Evolutionary conservation across 2,888 invertebrate genomes (phyloP).

Genomic region (Muschampia plurimacula): DNA sequence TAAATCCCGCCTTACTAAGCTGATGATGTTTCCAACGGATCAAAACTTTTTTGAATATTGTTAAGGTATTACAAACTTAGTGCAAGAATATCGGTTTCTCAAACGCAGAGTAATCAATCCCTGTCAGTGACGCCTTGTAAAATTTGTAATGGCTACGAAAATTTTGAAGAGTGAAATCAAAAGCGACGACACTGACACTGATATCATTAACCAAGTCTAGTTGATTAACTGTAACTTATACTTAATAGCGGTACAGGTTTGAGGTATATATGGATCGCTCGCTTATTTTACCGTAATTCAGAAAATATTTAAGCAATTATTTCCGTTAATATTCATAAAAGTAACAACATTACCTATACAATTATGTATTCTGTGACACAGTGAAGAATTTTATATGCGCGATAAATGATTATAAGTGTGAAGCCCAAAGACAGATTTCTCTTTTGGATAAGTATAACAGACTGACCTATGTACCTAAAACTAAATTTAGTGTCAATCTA

Average conservation of each 20-base stretch:
- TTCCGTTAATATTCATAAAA: neutral
- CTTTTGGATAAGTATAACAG: neutral
- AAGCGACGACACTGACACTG: neutral
- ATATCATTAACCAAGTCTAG: neutral
- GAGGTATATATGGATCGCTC: neutral
- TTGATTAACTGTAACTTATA: neutral
- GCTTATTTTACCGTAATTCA: neutral
- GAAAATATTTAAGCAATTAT: too few species aligned
- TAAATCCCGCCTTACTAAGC: constrained; percentile 50
- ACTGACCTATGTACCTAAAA: neutral
- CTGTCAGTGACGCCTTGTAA: constrained; percentile 18
- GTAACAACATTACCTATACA: too few species aligned
- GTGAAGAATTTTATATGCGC: too few species aligned
- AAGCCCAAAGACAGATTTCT: too few species aligned
- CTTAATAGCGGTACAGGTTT: neutral
- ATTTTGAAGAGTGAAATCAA: constrained; percentile 1
- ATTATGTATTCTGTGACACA: too few species aligned
- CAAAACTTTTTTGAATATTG: constrained; percentile 36
- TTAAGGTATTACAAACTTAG: constrained; percentile 27
- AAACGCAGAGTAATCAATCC: constrained; percentile 21
- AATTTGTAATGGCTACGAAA: constrained; percentile 8
- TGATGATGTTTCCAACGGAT: constrained; percentile 44
- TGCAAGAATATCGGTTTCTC: constrained; percentile 18
- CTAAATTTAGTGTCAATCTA: neutral
- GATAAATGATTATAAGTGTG: too few species aligned